These are phyloP conservation scores for Stigmatopora argus DNA, from an alignment of 2,113 vertebrate genomes.

Conservation along the genomic window DNA sequence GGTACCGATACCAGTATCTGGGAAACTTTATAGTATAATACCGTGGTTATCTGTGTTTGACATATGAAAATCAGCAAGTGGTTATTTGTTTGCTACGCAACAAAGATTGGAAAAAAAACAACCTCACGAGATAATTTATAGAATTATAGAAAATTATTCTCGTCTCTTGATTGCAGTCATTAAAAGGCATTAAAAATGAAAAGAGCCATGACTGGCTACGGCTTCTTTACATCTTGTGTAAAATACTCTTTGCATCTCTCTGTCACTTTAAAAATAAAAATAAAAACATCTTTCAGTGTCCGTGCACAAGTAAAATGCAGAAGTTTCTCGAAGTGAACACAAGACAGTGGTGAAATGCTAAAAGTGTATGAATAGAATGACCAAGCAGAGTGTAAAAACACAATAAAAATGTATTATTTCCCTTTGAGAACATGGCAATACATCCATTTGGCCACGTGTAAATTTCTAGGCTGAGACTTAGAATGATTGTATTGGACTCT, in stretches of 20 bases:
- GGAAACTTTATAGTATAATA: conserved; percentile 36
- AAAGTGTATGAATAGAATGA: conserved; percentile 29
- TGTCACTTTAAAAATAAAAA: conserved; percentile 9
- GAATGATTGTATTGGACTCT: conserved; percentile 51
- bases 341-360: conserved; percentile 2
- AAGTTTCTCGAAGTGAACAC: not conserved
- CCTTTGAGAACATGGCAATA: conserved; percentile 24
- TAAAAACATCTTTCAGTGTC: not conserved
- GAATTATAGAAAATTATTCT: conserved; percentile 15
- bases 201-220: conserved; percentile 41
- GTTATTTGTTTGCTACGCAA: conserved; percentile 49
- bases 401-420: conserved; percentile 15
- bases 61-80: conserved; percentile 45
- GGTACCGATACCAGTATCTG: no score
- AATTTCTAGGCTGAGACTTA: conserved; percentile 35
- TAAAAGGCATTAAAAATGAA: conserved; percentile 57
- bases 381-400: conserved; percentile 25
- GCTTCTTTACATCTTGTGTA: conserved; percentile 66
- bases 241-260: conserved; percentile 48
- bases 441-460: conserved; percentile 22
- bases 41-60: conserved; percentile 32
- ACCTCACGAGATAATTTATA: conserved; percentile 28
- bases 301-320: not conserved
- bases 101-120: conserved; percentile 17
- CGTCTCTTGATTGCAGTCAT: conserved; percentile 57